phyloP scores from a whole-genome alignment of 2,113 vertebrate species.

The Vulpes vulpes region DNA sequence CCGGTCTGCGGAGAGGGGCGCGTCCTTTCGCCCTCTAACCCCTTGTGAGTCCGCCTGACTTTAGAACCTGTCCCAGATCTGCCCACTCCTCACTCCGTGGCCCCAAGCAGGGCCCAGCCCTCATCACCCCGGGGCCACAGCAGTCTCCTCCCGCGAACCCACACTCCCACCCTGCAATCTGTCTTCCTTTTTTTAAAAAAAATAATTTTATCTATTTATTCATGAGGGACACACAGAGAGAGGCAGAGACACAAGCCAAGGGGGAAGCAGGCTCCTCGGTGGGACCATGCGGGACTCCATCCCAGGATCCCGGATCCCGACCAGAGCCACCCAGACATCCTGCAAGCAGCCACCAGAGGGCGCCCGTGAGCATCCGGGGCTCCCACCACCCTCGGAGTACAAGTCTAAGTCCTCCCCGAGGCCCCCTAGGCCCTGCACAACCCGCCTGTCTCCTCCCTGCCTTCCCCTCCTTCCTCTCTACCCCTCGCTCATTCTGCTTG shows the following conservation, averaged over 20 bases:
- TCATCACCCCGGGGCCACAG: rapidly evolving
- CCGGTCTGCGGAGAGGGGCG: background rate
- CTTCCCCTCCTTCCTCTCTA: background rate
- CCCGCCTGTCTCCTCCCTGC: background rate
- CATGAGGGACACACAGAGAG: too few species aligned
- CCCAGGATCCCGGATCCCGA: too few species aligned
- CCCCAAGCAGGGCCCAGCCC: background rate
- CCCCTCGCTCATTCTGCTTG: background rate
- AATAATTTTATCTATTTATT: too few species aligned
- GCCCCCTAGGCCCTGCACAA: background rate
- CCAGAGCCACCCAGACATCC: too few species aligned
- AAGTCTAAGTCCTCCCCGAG: rapidly evolving
- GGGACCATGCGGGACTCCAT: too few species aligned
- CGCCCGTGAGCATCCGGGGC: rapidly evolving
- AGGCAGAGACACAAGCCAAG: too few species aligned
- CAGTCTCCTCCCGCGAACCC: background rate
- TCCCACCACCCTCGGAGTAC: background rate
- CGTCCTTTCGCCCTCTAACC: background rate
- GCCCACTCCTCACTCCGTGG: background rate
- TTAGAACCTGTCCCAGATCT: background rate
- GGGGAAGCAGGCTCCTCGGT: too few species aligned
- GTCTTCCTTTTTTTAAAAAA: too few species aligned
- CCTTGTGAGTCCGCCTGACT: background rate
- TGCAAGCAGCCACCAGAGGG: background rate
- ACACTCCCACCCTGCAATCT: background rate